Base-by-base conservation (phyloP, 2,797 vertebrate genomes). In the Ciconia nigra region DNA sequence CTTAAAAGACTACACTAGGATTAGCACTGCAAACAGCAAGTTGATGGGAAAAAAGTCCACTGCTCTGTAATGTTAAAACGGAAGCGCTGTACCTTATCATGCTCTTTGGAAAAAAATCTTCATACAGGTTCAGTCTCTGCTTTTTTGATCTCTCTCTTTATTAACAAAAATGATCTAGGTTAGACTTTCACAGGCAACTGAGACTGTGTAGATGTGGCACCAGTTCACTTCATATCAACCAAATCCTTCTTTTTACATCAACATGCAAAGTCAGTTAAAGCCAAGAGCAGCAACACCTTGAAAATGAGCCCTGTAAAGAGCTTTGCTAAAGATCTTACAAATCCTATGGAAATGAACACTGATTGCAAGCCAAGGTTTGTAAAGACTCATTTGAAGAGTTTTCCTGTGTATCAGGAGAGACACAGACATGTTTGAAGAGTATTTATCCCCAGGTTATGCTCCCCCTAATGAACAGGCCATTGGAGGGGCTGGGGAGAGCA, bases 391-490 rank as follows among this genome's bases (percentile, higher is more conserved):
- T 22, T 66, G 24, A 78, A 80, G 11, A 74, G 20, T 20, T 5
- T 54, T 69, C 19, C n/a, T 25, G 5, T 22, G 5, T 78, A 57
- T n/a, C 15, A 61, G 18, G 13, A 72, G 29, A 82, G 26, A 69
- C 13, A 59, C 4, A 29, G 22, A 54, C 19, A 26, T 0, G 4
- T 65, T 16, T 44, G 11, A 72, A 71, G 26, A 57, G 10, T 47
- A 52, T 13, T 42, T 44, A 69, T 41, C 15, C 33, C 35, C 29
- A 77, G 35, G 22, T n/a, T 19, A 39, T 39, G 37, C 37, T 39
- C 37, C 10, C 37, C 37, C 37, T 39, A 39, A 83, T 8, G 18
- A 46, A 0, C 0, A 65, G 20, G 11, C 5, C 51, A 39, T 0
- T 37, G 10, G 21, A 33, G 35, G 7, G 8, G 10, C 7, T 1